These are phyloP conservation scores for Lycodopsis pacificus DNA, from an alignment of 2,797 vertebrate genomes.

Conservation along the genomic window DNA sequence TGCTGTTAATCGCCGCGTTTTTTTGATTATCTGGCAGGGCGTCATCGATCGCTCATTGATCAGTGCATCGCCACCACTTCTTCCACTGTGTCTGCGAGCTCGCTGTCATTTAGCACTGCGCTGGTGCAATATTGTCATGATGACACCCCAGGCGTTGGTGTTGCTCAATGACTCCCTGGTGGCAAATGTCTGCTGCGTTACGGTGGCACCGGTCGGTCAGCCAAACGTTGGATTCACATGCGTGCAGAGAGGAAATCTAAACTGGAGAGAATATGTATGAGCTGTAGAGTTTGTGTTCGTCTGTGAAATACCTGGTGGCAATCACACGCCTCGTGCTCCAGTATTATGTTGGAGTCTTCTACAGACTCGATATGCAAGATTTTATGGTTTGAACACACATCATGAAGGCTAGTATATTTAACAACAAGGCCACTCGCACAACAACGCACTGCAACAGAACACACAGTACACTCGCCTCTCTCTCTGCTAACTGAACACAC, in stretches of 20 bases:
- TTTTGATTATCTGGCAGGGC: slow-evolving; percentile 78
- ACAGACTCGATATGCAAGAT: too few species aligned
- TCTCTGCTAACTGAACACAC: too few species aligned
- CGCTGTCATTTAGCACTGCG: slow-evolving; percentile 78
- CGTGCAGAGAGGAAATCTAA: slow-evolving; percentile 2
- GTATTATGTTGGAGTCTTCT: too few species aligned
- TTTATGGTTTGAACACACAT: too few species aligned
- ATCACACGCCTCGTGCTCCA: too few species aligned
- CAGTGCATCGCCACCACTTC: slow-evolving; percentile 60
- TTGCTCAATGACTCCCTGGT: slow-evolving; percentile 68
- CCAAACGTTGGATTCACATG: slow-evolving; percentile 47
- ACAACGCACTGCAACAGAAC: too few species aligned
- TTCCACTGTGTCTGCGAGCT: slow-evolving; percentile 71
- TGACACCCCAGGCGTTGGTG: slow-evolving; percentile 66
- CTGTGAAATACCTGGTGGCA: too few species aligned
- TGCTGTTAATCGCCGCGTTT: slow-evolving; percentile 79
- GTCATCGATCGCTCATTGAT: slow-evolving; percentile 78
- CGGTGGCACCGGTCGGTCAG: slow-evolving; percentile 36
- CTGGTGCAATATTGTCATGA: slow-evolving; percentile 74
- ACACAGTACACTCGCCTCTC: too few species aligned
- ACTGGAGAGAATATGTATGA: background rate
- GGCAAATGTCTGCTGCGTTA: slow-evolving; percentile 62
- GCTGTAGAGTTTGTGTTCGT: background rate
- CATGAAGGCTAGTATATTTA: too few species aligned
- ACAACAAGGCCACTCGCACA: too few species aligned